Conservation (phyloP, 2,797 vertebrate species). For the Cetoscarus ocellatus region DNA sequence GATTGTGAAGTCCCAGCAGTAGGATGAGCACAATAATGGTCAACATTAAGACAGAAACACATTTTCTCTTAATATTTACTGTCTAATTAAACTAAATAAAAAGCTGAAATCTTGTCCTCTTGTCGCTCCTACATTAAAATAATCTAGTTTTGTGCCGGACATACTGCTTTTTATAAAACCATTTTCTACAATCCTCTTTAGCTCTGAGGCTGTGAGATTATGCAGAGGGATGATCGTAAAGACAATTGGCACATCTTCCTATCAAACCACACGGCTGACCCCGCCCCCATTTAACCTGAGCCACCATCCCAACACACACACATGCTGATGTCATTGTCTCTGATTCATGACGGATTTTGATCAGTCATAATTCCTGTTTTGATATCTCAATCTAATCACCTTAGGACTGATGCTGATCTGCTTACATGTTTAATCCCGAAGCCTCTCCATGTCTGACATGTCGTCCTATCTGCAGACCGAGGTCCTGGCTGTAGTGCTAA, state of each 20-base stretch:
- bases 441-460: conserved; percentile 60
- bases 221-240: conserved; percentile 43
- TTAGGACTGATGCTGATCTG: conserved; percentile 76
- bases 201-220: conserved; percentile 39
- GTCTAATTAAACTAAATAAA: background rate
- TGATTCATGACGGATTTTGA: conserved; percentile 54
- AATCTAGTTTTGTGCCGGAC: background rate
- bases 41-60: too few species aligned
- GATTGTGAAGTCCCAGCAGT: too few species aligned
- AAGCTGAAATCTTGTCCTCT: background rate
- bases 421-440: conserved; percentile 79
- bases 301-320: background rate
- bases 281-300: conserved; percentile 10
- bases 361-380: conserved; percentile 64
- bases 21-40: too few species aligned
- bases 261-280: conserved; percentile 12
- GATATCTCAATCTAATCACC: conserved; percentile 79
- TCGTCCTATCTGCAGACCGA: conserved; percentile 51
- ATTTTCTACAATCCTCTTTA: conserved; percentile 61
- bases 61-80: too few species aligned
- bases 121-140: background rate
- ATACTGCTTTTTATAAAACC: conserved; percentile 38
- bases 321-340: conserved; percentile 18
- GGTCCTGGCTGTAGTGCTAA: conserved; percentile 52
- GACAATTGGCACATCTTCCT: conserved; percentile 42